phyloP scores from a whole-genome alignment of 2,888 invertebrate genomes.

The Apotomis turbidana region DNA sequence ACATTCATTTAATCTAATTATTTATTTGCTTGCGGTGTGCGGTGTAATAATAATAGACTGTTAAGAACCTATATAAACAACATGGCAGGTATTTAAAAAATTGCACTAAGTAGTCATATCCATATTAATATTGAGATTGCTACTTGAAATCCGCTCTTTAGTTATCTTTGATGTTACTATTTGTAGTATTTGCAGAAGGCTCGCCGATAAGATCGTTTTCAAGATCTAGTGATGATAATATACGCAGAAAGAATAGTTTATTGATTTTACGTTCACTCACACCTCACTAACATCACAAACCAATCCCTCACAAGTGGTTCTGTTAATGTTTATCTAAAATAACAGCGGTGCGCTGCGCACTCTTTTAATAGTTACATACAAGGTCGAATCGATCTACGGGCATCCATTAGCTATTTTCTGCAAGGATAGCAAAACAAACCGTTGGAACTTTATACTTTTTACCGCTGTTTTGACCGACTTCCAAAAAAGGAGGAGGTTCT shows the following conservation, averaged over 20 bases:
- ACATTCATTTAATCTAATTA: no score
- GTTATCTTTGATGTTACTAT: background rate
- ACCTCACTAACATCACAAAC: constrained; percentile 2
- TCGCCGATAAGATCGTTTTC: constrained; percentile 13
- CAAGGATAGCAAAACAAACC: background rate
- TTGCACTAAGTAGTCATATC: no score
- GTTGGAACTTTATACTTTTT: background rate
- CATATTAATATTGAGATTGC: no score
- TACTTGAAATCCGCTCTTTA: no score
- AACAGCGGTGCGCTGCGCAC: constrained; percentile 14
- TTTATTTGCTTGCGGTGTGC: no score
- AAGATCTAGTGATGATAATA: constrained; percentile 11
- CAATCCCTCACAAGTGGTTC: background rate
- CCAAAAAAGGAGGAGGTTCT: no score
- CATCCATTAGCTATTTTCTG: constrained; percentile 9
- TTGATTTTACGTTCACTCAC: constrained; percentile 4
- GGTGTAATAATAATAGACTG: no score
- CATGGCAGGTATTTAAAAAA: no score
- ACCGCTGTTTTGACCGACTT: no score
- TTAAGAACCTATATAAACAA: no score
- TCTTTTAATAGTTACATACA: constrained; percentile 36
- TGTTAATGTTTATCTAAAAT: constrained; percentile 31
- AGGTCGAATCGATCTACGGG: constrained; percentile 34
- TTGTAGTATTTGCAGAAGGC: constrained; percentile 24
- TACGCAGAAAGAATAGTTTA: constrained; percentile 7